Evolutionary conservation across 2,113 vertebrate species (phyloP), one percentile per base, ranked within the genome.

Genomic region (Ochotona curzoniae): DNA sequence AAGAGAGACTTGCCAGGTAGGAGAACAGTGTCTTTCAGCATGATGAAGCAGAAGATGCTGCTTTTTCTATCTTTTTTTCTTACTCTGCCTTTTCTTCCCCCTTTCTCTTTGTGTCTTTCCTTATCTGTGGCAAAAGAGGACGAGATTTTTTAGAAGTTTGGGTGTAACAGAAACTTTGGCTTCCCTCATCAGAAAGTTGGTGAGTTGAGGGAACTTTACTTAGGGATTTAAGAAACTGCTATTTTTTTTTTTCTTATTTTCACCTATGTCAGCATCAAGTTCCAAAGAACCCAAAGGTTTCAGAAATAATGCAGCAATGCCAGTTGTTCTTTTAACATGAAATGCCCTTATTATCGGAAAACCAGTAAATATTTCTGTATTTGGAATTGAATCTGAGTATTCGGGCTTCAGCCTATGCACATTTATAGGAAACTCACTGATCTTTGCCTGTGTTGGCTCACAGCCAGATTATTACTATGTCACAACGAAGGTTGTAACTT

Each of bases 1-100:
- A 99, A 98, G 99, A 99, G 98, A 99, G 98, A 97, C 98, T 99
- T 96, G 98, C 99, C 98, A 99, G 99, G 98, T 99, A 99, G 98
- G 98, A 98, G 95, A 97, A 96, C 30, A 89, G 97, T 98, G 96
- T 96, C 89, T 83, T 79, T 97, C 85, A 97, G 98, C 98, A 98
- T 98, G 97, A 96, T 97, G 95, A 96, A 97, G 96, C 97, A 95
- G 97, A 96, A 95, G 94, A 35, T 96, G 93, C 91, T 95, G 91
- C 83, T 87, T 93, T 90, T 94, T 91, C 92, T 95, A 67, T 71
- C 94, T 94, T 96, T 94, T n/a, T 81, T 97, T 90, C 95, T 95
- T 92, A 90, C 20, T 94, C 86, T 80, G 18, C 87, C 79, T 87
- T 74, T 71, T 54, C 69, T 61, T 17, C 12, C 20, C 57, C 70